Conservation (phyloP, 2,113 vertebrate genomes). For the Cochlearius cochlearius region DNA sequence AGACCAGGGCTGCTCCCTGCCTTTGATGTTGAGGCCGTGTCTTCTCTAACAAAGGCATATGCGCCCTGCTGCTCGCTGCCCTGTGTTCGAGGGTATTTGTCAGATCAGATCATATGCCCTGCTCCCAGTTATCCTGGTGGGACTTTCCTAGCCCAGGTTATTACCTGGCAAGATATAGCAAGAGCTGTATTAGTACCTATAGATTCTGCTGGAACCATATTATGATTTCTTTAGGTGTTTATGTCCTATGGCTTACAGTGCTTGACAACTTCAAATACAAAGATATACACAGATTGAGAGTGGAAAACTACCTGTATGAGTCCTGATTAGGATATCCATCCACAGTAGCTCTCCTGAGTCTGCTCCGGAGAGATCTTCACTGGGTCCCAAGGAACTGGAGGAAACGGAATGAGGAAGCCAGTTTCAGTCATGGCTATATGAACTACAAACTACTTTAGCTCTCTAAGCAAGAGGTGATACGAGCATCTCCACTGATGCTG, state of each 20-base stretch:
- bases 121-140: neutral
- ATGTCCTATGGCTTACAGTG: accelerated
- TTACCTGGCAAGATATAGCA: neutral
- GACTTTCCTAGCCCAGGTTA: neutral
- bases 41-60: neutral
- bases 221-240: neutral
- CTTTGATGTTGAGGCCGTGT: neutral
- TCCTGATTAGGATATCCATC: neutral
- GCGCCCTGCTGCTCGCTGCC: neutral
- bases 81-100: neutral
- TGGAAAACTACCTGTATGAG: neutral
- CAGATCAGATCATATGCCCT: neutral
- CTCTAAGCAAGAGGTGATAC: neutral
- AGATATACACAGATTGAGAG: neutral
- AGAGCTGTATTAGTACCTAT: neutral
- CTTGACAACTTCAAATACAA: neutral
- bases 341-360: accelerated
- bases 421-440: neutral
- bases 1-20: neutral
- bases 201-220: neutral
- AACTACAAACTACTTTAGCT: neutral
- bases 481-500: neutral
- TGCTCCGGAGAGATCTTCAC: neutral
- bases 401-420: neutral
- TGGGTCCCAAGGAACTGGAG: neutral